Conservation (phyloP, 1,140 invertebrate species). For the Ostrea edulis region DNA sequence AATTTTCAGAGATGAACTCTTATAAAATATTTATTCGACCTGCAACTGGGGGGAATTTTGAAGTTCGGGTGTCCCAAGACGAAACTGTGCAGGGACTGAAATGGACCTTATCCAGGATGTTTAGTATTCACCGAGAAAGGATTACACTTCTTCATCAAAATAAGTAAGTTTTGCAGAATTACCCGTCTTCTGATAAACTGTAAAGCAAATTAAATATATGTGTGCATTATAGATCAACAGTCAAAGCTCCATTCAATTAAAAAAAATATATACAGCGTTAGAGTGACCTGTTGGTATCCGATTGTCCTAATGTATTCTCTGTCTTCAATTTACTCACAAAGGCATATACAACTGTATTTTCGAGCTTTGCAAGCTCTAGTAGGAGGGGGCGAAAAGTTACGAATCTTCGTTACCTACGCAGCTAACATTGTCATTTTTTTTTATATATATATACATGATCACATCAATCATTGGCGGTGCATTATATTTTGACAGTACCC, state of each 20-base stretch:
- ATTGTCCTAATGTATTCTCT: neutral
- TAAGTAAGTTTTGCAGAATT: slow-evolving; percentile 83
- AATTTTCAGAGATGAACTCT: slow-evolving; percentile 35
- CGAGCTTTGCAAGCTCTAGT: neutral
- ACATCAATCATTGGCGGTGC: neutral
- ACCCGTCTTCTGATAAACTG: neutral
- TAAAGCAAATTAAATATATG: neutral
- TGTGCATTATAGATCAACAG: neutral
- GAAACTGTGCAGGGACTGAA: slow-evolving; percentile 93
- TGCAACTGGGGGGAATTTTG: slow-evolving; percentile 94
- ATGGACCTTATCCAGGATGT: slow-evolving; percentile 92
- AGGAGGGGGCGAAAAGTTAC: neutral
- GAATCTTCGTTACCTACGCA: neutral
- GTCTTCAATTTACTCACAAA: neutral
- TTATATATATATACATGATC: neutral
- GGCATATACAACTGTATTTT: neutral
- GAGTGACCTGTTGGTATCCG: too few relatives aligned
- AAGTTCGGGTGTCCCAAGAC: slow-evolving; percentile 87
- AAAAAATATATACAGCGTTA: too few relatives aligned
- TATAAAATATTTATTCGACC: slow-evolving; percentile 79
- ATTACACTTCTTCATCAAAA: slow-evolving; percentile 94
- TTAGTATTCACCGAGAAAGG: slow-evolving; percentile 94
- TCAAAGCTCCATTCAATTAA: too few relatives aligned
- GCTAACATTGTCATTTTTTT: too few relatives aligned
- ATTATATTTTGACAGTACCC: slow-evolving; percentile 28